phyloP scores from a whole-genome alignment of 2,797 vertebrate species.

The Acanthiza pusilla region DNA sequence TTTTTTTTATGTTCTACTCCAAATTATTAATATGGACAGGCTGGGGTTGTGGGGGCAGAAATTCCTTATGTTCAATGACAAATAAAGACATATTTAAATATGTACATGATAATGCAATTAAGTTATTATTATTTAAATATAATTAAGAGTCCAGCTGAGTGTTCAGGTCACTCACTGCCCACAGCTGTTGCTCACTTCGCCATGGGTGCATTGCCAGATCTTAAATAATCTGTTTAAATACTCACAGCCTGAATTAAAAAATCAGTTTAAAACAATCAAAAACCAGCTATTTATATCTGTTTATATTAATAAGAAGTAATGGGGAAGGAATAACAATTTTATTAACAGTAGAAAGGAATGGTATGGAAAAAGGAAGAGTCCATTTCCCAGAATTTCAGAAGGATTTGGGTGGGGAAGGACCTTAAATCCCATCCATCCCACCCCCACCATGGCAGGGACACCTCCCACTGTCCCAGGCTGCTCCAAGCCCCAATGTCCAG shows the following conservation, averaged over 20 bases:
- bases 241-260: background rate
- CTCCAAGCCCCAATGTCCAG: background rate
- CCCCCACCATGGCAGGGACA: background rate
- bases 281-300: background rate
- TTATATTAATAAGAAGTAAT: background rate
- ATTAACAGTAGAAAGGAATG: background rate
- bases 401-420: too few species aligned
- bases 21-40: background rate
- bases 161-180: background rate
- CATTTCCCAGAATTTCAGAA: background rate
- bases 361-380: background rate
- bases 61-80: background rate
- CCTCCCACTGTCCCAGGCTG: background rate
- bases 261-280: background rate
- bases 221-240: background rate
- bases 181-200: background rate
- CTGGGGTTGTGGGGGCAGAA: background rate
- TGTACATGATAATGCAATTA: background rate
- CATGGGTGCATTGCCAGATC: fast-evolving
- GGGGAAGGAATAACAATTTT: background rate
- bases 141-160: background rate
- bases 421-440: too few species aligned
- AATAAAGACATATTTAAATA: background rate
- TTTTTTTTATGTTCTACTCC: background rate
- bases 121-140: background rate